A percentile compares a stretch with the other conserved stretches of the same genome.
These are phyloP conservation scores for Rapana venosa DNA, from an alignment of 2,888 invertebrate species.

Conservation along the genomic window DNA sequence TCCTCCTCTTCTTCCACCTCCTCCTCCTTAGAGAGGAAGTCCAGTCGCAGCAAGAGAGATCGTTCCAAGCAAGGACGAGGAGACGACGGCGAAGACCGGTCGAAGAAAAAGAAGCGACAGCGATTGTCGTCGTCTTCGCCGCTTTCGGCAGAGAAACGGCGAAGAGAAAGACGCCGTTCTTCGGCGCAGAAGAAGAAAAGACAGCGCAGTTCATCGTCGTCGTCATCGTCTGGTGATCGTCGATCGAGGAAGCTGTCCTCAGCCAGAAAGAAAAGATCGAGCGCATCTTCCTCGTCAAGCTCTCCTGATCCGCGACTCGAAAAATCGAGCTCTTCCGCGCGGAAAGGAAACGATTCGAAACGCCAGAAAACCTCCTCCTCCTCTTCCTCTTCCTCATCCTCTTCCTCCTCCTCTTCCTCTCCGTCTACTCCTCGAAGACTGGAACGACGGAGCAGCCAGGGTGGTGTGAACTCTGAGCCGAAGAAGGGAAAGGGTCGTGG, in stretches of 20 bases:
- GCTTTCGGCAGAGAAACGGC: neutral
- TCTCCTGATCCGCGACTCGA: neutral
- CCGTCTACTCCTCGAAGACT: neutral
- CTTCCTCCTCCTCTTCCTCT: slow-evolving; percentile 33
- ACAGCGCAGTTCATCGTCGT: neutral
- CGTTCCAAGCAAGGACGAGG: neutral
- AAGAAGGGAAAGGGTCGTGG: neutral
- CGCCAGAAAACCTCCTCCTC: neutral
- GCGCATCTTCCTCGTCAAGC: neutral
- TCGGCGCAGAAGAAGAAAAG: slow-evolving; percentile 18
- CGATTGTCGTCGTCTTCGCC: slow-evolving; percentile 16
- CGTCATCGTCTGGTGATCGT: neutral
- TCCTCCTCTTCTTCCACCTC: slow-evolving; percentile 15
- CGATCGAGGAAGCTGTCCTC: neutral
- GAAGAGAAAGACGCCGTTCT: slow-evolving; percentile 10
- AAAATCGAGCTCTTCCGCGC: neutral
- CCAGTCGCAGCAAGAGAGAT: neutral
- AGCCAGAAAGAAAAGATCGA: neutral
- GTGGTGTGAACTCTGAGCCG: neutral
- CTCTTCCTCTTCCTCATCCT: slow-evolving; percentile 23
- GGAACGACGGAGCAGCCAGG: neutral
- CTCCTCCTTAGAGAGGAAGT: neutral
- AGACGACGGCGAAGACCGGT: neutral
- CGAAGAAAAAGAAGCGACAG: slow-evolving; percentile 6
- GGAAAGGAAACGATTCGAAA: slow-evolving; percentile 4